Conservation (phyloP, 2,888 invertebrate genomes). For the Polia nebulosa region DNA sequence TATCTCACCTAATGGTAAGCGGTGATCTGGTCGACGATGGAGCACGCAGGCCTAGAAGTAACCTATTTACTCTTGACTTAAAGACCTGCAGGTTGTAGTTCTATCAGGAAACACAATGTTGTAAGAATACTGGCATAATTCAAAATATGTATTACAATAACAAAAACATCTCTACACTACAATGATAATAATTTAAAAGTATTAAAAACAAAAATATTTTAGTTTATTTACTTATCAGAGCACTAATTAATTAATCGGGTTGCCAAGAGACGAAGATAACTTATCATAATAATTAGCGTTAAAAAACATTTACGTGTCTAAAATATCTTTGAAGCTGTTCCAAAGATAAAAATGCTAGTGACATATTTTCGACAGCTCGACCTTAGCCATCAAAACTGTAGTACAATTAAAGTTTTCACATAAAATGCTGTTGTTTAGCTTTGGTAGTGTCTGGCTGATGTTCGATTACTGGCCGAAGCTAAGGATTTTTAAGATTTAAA, state of each 20-base stretch:
- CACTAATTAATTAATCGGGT: conserved; percentile 62
- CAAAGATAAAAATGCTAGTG: conserved; percentile 33
- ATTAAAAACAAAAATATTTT: conserved; percentile 21
- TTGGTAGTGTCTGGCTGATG: neutral
- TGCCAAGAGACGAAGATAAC: conserved; percentile 59
- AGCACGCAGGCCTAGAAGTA: too few relatives aligned
- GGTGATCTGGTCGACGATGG: too few relatives aligned
- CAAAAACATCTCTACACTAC: neutral
- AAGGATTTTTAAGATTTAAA: too few relatives aligned
- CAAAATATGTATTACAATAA: too few relatives aligned
- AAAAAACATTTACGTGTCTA: conserved; percentile 47
- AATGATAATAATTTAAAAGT: conserved; percentile 18
- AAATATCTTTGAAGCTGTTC: conserved; percentile 54
- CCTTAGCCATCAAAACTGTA: conserved; percentile 14
- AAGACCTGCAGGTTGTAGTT: too few relatives aligned
- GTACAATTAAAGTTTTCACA: conserved; percentile 20
- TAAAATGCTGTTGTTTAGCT: neutral
- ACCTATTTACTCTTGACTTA: too few relatives aligned
- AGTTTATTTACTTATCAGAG: conserved; percentile 42
- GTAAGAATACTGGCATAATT: too few relatives aligned
- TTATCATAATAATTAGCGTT: conserved; percentile 63
- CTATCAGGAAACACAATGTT: too few relatives aligned
- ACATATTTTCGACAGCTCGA: conserved; percentile 22
- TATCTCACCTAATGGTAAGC: too few relatives aligned
- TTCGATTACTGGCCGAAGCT: neutral